These are phyloP conservation scores for Apis laboriosa DNA, from an alignment of 1,140 invertebrate species.

Conservation along the genomic window DNA sequence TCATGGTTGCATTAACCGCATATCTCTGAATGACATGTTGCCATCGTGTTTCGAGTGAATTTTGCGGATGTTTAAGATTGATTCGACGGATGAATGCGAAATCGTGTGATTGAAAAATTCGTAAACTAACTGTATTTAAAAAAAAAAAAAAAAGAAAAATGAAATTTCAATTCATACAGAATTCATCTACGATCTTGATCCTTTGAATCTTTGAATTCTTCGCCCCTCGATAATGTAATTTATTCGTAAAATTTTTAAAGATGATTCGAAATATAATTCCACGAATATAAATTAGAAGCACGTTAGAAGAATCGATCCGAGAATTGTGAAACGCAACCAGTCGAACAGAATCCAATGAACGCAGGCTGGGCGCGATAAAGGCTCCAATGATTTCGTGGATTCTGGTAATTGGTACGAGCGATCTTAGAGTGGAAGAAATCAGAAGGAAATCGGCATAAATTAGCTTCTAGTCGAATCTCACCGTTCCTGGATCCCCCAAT, in stretches of 20 bases:
- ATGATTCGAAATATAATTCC: no score
- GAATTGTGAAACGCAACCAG: no score
- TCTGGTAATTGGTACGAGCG: conserved; percentile 42
- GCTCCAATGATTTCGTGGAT: background rate
- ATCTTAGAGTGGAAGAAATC: conserved; percentile 38
- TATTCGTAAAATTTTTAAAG: no score
- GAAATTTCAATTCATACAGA: background rate
- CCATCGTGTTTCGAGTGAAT: no score
- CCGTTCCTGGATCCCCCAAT: conserved; percentile 71
- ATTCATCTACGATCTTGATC: no score
- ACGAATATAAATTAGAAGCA: background rate
- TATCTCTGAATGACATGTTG: no score
- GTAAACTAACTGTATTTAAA: no score
- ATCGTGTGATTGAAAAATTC: no score
- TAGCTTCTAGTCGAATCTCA: conserved; percentile 69
- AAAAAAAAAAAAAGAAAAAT: no score
- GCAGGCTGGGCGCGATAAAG: background rate
- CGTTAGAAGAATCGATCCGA: background rate
- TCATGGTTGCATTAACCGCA: no score
- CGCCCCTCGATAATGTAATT: background rate
- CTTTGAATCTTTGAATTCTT: background rate
- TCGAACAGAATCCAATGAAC: background rate
- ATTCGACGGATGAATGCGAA: no score
- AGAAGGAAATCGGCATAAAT: conserved; percentile 68
- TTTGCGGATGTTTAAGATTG: no score